Percentiles rank a stretch among this genome's conserved stretches.
phyloP scores from a whole-genome alignment of 2,888 invertebrate genomes.

The Polydrusus tereticollis region DNA sequence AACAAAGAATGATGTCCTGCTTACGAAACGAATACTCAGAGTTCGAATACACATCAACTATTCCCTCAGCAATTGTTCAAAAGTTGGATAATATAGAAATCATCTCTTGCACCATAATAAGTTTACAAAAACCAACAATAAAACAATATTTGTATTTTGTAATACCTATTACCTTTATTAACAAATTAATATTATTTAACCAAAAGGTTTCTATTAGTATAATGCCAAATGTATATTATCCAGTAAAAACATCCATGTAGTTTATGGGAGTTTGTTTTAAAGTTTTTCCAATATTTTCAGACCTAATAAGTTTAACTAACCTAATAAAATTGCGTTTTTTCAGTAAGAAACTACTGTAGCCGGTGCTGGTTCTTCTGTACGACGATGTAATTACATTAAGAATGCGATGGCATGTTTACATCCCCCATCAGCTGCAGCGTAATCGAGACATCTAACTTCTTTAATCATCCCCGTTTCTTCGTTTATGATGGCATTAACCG shows the following conservation, averaged over 20 bases:
- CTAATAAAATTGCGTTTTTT: conserved; percentile 25
- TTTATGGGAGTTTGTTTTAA: too few species aligned
- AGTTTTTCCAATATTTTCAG: background rate
- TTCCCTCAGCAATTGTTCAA: background rate
- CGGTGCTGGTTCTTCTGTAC: conserved; percentile 31
- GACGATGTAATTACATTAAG: conserved; percentile 27
- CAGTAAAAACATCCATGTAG: too few species aligned
- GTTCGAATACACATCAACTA: background rate
- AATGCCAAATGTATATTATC: background rate
- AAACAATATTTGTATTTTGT: background rate
- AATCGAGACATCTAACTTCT: conserved; percentile 12
- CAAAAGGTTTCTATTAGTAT: background rate
- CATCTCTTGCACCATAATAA: background rate
- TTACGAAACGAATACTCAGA: background rate
- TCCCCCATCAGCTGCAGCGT: conserved; percentile 24
- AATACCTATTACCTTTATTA: background rate
- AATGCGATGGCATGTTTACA: conserved; percentile 28
- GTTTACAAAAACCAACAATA: background rate
- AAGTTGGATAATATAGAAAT: background rate
- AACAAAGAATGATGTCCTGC: background rate
- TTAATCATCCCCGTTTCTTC: conserved; percentile 10
- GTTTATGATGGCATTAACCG: conserved; percentile 16
- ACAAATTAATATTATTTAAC: background rate
- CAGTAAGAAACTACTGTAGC: conserved; percentile 22
- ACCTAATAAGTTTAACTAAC: conserved; percentile 19